Evolutionary conservation across 2,888 invertebrate species (phyloP).

Genomic region (Metopia argyrocephala): DNA sequence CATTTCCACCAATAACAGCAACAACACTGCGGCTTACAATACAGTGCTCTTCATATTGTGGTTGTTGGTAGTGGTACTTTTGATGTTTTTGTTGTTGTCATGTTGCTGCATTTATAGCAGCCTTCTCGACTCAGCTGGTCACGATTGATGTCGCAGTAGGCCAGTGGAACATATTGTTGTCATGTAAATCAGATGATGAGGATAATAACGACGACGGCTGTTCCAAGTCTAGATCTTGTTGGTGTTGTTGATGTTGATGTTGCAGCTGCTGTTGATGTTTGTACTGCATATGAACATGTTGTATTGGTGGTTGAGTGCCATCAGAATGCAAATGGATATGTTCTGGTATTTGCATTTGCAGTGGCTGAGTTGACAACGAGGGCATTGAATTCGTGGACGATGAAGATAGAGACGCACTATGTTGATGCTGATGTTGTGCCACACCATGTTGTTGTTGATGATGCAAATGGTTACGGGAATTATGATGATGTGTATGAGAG

Average conservation of each 20-base stretch:
- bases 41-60: constrained; percentile 46
- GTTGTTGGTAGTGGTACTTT: constrained; percentile 36
- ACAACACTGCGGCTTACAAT: constrained; percentile 32
- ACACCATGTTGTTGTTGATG: constrained; percentile 36
- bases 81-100: constrained; percentile 54
- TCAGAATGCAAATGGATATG: constrained; percentile 46
- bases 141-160: constrained; percentile 76
- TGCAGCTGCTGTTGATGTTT: constrained; percentile 60
- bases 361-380: constrained; percentile 64
- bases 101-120: constrained; percentile 60
- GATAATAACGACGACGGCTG: constrained; percentile 44
- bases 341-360: constrained; percentile 63
- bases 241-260: constrained; percentile 61
- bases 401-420: constrained; percentile 69
- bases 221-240: constrained; percentile 49
- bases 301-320: constrained; percentile 59
- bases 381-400: constrained; percentile 70
- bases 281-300: constrained; percentile 63
- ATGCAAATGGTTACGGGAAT: too few relatives aligned
- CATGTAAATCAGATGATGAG: constrained; percentile 58
- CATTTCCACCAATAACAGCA: constrained; percentile 10
- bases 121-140: constrained; percentile 75
- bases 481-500: constrained; percentile 65
- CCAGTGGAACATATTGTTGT: constrained; percentile 72
- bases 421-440: constrained; percentile 51